phyloP scores from a whole-genome alignment of 2,113 vertebrate genomes.

The Oxyura jamaicensis region DNA sequence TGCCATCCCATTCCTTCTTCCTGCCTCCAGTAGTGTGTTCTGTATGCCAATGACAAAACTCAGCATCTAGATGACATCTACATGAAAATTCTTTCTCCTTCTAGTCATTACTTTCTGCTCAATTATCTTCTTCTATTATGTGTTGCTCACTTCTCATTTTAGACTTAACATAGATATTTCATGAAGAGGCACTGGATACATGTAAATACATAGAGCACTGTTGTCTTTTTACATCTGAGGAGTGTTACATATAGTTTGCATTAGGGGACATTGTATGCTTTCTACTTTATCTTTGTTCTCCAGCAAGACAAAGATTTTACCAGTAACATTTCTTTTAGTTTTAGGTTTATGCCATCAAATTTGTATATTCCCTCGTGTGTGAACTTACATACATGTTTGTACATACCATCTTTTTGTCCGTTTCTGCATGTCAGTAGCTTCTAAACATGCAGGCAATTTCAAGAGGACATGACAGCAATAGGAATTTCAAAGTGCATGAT shows the following conservation, averaged over 20 bases:
- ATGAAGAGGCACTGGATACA: not conserved
- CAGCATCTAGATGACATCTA: not conserved
- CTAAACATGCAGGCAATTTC: rapidly evolving
- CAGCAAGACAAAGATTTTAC: not conserved
- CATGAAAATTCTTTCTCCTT: not conserved
- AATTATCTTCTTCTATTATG: not conserved
- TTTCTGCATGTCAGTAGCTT: not conserved
- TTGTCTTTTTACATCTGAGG: not conserved
- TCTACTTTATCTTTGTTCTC: not conserved
- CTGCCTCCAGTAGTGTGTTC: not conserved
- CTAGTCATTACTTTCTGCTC: not conserved
- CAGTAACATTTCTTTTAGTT: not conserved
- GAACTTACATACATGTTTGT: rapidly evolving
- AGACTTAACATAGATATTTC: not conserved
- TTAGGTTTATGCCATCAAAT: not conserved
- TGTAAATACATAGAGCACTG: not conserved
- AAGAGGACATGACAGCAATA: not conserved
- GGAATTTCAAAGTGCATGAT: not conserved
- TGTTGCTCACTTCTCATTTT: not conserved
- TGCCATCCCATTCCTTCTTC: not conserved
- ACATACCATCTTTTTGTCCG: not conserved
- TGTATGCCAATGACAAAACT: not conserved
- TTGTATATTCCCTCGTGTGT: not conserved
- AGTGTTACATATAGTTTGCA: not conserved
- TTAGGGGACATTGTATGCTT: not conserved